Base-by-base conservation (phyloP, 2,113 vertebrate species). In the Accipiter virgatus region DNA sequence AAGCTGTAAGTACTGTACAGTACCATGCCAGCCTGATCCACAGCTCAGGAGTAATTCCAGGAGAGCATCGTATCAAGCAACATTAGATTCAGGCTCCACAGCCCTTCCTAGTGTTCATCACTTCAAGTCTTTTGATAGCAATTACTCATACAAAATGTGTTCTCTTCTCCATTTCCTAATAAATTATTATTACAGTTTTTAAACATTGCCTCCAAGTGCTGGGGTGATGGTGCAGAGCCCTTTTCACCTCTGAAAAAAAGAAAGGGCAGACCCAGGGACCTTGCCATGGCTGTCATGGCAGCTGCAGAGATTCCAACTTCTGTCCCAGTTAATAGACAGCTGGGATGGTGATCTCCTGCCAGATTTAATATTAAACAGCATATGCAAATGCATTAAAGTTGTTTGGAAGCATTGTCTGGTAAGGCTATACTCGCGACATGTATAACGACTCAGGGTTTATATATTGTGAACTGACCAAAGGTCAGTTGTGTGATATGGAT, bases 391-490 rank as follows among this genome's bases (percentile, higher is more conserved):
- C 53, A 16, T 16, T n/a, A 47, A 71, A 66, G 34, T 14, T 70
- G 31, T 52, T 73, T 48, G 55, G 31, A 56, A 73, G 56, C 12
- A 6, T 8, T 70, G 68, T 34, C 53, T 78, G 58, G 59, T 80
- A 83, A 65, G 16, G 59, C 23, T 16, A 6, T 36, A 11, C 11
- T 21, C 3, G 1, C 0, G 1, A 3, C 12, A 16, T 50, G 29
- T 62, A 2, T 40, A 47, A 36, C 25, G 34, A 36, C 62, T 58
- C 70, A 27, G 16, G 34, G 12, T 77, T 67, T 38, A 21, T 53
- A 11, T 32, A 18, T 5, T 16, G 34, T 31, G 62, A 55, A 16
- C 4, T 22, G 72, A 70, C 16, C 48, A 43, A 91, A 94, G 81
- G 43, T 58, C 59, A 42, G 16, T 9, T 34, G 34, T 0, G 3